These are phyloP conservation scores for Schizopygopsis pylzovi DNA, from an alignment of 2,797 vertebrate genomes.

Conservation along the genomic window DNA sequence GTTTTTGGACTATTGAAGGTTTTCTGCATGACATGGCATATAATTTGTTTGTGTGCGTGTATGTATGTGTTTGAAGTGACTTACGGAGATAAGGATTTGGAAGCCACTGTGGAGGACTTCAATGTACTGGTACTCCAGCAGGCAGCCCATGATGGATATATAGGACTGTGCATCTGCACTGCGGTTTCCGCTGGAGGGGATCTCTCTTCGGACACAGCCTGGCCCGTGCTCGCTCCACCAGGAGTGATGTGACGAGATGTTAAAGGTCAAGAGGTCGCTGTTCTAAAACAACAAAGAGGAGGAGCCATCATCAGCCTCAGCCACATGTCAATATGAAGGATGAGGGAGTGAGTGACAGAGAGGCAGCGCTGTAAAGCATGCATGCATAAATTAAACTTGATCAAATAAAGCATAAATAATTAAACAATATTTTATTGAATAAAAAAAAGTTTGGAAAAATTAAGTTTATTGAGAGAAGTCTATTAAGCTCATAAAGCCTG, in stretches of 20 bases:
- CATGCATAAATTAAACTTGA: constrained; percentile 42
- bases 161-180: constrained; percentile 83
- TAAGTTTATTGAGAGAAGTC: background rate
- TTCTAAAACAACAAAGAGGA: constrained; percentile 74
- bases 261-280: constrained; percentile 89
- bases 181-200: constrained; percentile 72
- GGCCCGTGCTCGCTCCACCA: constrained; percentile 93
- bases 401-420: background rate
- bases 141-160: constrained; percentile 85
- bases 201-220: constrained; percentile 83
- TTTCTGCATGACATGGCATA: background rate
- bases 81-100: constrained; percentile 88
- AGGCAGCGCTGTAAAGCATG: background rate
- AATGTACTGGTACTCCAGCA: constrained; percentile 87
- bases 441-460: too few species aligned
- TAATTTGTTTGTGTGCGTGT: background rate
- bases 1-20: background rate
- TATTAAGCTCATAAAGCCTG: background rate
- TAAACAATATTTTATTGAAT: too few species aligned
- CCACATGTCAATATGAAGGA: background rate
- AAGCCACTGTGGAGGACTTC: constrained; percentile 88
- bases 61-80: constrained; percentile 61
- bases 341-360: background rate
- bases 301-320: background rate
- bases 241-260: constrained; percentile 88